A percentile compares a stretch with the other conserved stretches of the same genome.
These are phyloP conservation scores for Agonopterix alstromeriana DNA, from an alignment of 2,888 invertebrate genomes.

Conservation along the genomic window DNA sequence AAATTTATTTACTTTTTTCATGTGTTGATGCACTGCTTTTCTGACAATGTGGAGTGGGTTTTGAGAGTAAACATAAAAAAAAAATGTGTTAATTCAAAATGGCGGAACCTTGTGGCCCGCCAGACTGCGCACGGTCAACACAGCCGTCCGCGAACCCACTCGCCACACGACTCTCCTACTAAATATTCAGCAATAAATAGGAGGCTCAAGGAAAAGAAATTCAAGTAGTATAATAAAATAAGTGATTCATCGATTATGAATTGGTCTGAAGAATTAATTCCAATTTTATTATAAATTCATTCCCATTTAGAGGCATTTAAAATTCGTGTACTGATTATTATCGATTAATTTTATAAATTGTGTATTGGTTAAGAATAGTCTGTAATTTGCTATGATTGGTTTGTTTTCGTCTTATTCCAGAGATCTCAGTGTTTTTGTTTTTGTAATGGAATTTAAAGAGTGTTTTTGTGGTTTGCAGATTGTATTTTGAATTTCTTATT, in stretches of 20 bases:
- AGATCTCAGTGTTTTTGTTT: conserved; percentile 39
- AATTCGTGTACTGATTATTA: conserved; percentile 12
- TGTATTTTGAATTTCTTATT: conserved; percentile 1
- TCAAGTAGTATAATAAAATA: too few relatives aligned
- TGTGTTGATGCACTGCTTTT: too few relatives aligned
- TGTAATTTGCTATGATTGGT: conserved; percentile 7
- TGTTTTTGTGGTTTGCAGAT: conserved; percentile 10
- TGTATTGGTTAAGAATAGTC: conserved; percentile 8
- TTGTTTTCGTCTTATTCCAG: conserved; percentile 23
- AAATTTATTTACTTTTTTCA: too few relatives aligned
- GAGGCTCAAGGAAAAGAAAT: too few relatives aligned
- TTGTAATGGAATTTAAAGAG: conserved; percentile 19
- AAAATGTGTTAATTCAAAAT: too few relatives aligned
- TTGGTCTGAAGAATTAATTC: conserved; percentile 22
- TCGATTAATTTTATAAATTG: conserved; percentile 10
- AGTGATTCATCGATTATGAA: not conserved
- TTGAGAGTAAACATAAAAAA: too few relatives aligned
- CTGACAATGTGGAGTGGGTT: too few relatives aligned
- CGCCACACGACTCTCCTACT: too few relatives aligned
- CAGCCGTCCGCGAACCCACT: too few relatives aligned
- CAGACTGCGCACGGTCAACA: too few relatives aligned
- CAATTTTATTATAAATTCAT: conserved; percentile 30
- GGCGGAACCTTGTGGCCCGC: too few relatives aligned
- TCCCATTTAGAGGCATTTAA: conserved; percentile 49
- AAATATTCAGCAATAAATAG: too few relatives aligned